Conservation (phyloP, 53 echinoderm and acorn worm genomes). For the Hippasteria phrygiana region DNA sequence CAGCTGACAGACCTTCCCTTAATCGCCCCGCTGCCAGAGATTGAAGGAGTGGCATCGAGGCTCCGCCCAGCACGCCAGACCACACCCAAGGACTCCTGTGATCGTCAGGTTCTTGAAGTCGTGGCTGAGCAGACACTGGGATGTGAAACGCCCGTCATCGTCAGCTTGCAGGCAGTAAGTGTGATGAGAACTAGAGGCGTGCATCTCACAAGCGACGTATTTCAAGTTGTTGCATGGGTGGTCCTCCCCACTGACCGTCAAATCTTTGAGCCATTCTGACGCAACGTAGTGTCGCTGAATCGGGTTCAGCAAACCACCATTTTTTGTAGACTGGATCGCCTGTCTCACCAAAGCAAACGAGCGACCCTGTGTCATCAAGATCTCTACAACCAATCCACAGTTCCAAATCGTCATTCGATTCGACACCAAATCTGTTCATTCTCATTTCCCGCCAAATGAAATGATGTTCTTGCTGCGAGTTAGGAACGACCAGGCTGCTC, state of each 20-base stretch:
- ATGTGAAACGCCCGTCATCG: neutral
- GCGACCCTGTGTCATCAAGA: neutral
- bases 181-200: neutral
- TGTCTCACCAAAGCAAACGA: neutral
- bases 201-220: neutral
- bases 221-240: neutral
- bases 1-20: neutral
- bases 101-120: neutral
- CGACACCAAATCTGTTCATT: neutral
- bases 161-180: neutral
- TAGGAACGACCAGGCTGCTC: neutral
- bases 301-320: neutral
- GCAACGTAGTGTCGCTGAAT: neutral
- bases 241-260: neutral
- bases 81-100: neutral
- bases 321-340: neutral
- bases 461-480: neutral
- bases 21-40: neutral
- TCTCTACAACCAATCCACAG: conserved; percentile 8
- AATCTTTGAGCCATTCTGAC: neutral
- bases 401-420: neutral
- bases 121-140: neutral
- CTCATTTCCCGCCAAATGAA: conserved; percentile 31
- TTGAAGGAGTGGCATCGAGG: conserved; percentile 28
- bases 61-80: conserved; percentile 13